Conservation (phyloP, 2,888 invertebrate genomes). For the Acanthococcus lagerstroemiae region DNA sequence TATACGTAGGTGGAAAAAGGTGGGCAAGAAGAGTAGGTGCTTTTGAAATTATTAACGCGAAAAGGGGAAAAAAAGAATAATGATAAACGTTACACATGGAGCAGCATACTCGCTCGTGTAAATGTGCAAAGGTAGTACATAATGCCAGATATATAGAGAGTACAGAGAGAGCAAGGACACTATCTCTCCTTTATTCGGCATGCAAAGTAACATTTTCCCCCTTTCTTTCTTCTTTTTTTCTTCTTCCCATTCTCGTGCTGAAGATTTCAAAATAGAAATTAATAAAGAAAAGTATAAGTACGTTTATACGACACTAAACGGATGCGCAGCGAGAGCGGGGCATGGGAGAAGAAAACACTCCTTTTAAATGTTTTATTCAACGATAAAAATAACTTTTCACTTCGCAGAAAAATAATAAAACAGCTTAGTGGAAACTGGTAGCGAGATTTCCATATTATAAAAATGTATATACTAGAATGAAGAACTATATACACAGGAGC, state of each 20-base stretch:
- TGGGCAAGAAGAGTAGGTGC: too few species aligned
- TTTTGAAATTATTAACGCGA: too few species aligned
- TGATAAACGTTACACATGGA: too few species aligned
- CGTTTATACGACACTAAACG: neutral
- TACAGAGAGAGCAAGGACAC: neutral
- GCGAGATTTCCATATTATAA: neutral
- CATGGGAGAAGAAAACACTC: neutral
- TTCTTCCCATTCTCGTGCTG: too few species aligned
- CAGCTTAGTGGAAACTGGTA: neutral
- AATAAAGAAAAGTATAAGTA: neutral
- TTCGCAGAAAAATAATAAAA: neutral
- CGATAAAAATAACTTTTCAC: constrained; percentile 9
- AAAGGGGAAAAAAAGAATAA: too few species aligned
- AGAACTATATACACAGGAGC: too few species aligned
- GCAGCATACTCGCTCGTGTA: too few species aligned
- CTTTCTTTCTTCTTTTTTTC: too few species aligned
- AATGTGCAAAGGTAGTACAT: too few species aligned
- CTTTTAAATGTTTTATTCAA: constrained; percentile 9
- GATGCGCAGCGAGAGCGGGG: neutral
- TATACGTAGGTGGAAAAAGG: too few species aligned
- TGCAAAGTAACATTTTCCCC: neutral
- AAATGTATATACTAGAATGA: too few species aligned
- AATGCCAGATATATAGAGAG: neutral
- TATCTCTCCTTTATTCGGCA: neutral
- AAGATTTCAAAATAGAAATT: neutral